Base-by-base conservation (phyloP, 2,797 vertebrate species). In the Sardinella longiceps region DNA sequence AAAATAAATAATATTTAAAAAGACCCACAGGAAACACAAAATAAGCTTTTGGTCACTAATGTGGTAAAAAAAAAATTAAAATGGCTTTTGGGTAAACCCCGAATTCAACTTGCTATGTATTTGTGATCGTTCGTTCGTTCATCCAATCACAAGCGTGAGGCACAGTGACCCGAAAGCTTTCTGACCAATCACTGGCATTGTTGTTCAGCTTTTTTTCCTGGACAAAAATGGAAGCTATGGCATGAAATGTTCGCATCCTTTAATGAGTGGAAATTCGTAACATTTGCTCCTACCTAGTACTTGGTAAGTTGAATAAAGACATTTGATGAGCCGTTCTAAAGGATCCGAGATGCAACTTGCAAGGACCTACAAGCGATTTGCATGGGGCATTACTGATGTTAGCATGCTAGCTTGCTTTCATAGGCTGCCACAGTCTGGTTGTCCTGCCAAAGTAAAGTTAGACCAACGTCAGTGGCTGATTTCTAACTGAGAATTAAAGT, bases 61-160 rank as follows among this genome's bases (percentile, higher is more conserved):
- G n/a, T n/a, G n/a, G n/a, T n/a, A n/a, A n/a, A n/a, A n/a, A n/a
- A n/a, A n/a, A n/a, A n/a, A n/a, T n/a, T n/a, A n/a, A n/a, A n/a
- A n/a, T n/a, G n/a, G n/a, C n/a, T n/a, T n/a, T n/a, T n/a, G n/a
- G n/a, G n/a, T n/a, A n/a, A n/a, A n/a, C n/a, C n/a, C n/a, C n/a
- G n/a, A n/a, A n/a, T n/a, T n/a, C n/a, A n/a, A 45, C 43, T 48
- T 48, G 7, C 10, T 12, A 10, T 5, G 66, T 12, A 25, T 33
- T 77, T 23, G 10, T 66, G 15, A 39, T 12, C 10, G 5, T 39
- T 39, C 14, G 50, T 18, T 70, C 63, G 2, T 30, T 20, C 37
- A 77, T 77, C 70, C 70, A 77, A 77, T 77, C 70, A 77, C 37
- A 9, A 43, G n/a, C 70, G 30, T 70, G 18, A 37, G 6, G 37